Conservation (phyloP, 2,797 vertebrate species). For the Ammospiza maritima region DNA sequence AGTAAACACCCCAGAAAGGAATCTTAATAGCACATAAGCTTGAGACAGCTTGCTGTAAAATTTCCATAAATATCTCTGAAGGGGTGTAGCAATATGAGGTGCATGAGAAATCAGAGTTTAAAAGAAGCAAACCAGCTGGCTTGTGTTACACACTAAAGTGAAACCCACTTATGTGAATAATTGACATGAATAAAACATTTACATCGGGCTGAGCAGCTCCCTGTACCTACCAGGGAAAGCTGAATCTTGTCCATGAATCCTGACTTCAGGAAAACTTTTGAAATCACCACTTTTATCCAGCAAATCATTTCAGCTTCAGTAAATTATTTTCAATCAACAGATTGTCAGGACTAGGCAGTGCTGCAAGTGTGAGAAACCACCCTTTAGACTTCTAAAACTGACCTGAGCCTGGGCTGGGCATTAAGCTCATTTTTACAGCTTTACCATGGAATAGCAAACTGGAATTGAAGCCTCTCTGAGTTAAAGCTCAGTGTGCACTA, state of each 20-base stretch:
- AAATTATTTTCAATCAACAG: not conserved
- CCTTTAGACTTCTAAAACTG: not conserved
- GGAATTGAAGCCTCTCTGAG: not conserved
- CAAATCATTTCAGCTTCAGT: not conserved
- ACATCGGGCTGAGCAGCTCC: not conserved
- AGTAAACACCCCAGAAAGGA: constrained; percentile 61
- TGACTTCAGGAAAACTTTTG: not conserved
- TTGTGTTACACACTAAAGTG: constrained; percentile 65
- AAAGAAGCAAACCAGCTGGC: constrained; percentile 76
- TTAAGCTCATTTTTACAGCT: not conserved
- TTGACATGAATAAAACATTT: constrained; percentile 73
- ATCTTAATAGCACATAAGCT: constrained; percentile 64
- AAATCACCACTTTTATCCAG: not conserved
- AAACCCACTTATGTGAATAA: constrained; percentile 64
- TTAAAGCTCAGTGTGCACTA: not conserved
- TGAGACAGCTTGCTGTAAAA: constrained; percentile 64
- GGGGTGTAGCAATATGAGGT: constrained; percentile 58
- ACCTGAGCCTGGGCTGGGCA: not conserved
- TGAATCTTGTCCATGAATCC: not conserved
- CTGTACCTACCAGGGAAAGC: not conserved
- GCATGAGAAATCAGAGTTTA: constrained; percentile 73
- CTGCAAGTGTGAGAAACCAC: not conserved
- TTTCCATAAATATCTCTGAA: constrained; percentile 75
- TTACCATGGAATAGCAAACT: not conserved
- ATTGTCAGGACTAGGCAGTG: not conserved